phyloP scores from a whole-genome alignment of 2,113 vertebrate genomes.

The Gasterosteus nipponicus region DNA sequence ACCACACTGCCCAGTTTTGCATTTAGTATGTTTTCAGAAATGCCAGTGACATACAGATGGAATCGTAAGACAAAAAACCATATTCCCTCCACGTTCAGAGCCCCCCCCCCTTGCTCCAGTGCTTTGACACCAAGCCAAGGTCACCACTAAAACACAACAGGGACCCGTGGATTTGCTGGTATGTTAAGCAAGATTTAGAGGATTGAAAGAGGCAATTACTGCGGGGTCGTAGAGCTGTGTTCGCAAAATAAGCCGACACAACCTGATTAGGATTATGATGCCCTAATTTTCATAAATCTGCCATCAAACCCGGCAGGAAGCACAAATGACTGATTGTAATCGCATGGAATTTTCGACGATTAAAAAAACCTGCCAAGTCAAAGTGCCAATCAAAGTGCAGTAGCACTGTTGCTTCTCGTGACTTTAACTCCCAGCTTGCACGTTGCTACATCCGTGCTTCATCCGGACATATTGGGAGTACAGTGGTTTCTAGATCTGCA shows the following conservation, averaged over 20 bases:
- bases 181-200: slow-evolving; percentile 73
- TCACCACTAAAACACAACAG: slow-evolving; percentile 66
- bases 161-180: slow-evolving; percentile 63
- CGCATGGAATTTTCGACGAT: slow-evolving; percentile 58
- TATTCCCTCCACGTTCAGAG: slow-evolving; percentile 35
- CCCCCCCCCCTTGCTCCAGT: slow-evolving; percentile 2
- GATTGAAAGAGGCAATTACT: slow-evolving; percentile 75
- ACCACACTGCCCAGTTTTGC: slow-evolving; percentile 23
- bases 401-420: slow-evolving; percentile 34
- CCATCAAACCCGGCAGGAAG: slow-evolving; percentile 61
- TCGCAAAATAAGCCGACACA: slow-evolving; percentile 64
- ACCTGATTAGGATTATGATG: slow-evolving; percentile 79
- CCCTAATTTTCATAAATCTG: slow-evolving; percentile 77
- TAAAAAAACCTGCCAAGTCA: slow-evolving; percentile 70
- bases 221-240: slow-evolving; percentile 47
- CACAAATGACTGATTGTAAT: slow-evolving; percentile 70
- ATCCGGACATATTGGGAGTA: slow-evolving; percentile 53
- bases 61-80: slow-evolving; percentile 50
- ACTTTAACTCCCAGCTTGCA: slow-evolving; percentile 19
- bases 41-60: slow-evolving; percentile 42
- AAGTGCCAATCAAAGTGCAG: slow-evolving; percentile 66
- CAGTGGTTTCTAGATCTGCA: slow-evolving; percentile 40
- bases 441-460: slow-evolving; percentile 56
- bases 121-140: slow-evolving; percentile 70
- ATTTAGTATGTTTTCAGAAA: slow-evolving; percentile 53